Evolutionary conservation across 2,113 vertebrate species (phyloP).

Genomic region (Embiotoca jacksoni): DNA sequence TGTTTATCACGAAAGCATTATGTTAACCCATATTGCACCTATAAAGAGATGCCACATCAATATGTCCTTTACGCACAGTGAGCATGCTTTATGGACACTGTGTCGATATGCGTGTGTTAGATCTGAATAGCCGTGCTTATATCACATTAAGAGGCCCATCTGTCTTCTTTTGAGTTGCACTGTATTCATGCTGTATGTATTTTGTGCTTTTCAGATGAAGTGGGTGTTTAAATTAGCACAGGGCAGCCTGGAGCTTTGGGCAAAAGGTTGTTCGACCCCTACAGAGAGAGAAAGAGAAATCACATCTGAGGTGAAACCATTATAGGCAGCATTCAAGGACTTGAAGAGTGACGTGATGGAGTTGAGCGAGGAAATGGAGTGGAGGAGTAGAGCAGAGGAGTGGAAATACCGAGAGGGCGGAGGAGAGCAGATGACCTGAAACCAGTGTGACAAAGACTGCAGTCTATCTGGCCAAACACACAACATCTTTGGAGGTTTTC

Average conservation of each 20-base stretch:
- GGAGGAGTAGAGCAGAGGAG: slow-evolving; percentile 29
- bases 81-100: slow-evolving; percentile 35
- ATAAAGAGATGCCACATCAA: slow-evolving; percentile 44
- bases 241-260: slow-evolving; percentile 21
- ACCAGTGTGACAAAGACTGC: slow-evolving; percentile 18
- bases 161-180: slow-evolving; percentile 28
- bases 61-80: slow-evolving; percentile 24
- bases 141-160: slow-evolving; percentile 42
- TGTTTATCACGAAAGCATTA: slow-evolving; percentile 45
- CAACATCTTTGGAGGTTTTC: neutral
- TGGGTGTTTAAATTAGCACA: slow-evolving; percentile 41
- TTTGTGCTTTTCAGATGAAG: slow-evolving; percentile 25
- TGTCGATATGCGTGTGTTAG: slow-evolving; percentile 37
- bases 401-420: slow-evolving; percentile 28
- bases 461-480: neutral
- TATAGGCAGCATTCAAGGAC: slow-evolving; percentile 54
- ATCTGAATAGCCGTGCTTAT: slow-evolving; percentile 12
- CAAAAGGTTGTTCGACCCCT: slow-evolving; percentile 48
- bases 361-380: slow-evolving; percentile 39
- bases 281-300: slow-evolving; percentile 34
- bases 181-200: slow-evolving; percentile 22
- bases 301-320: slow-evolving; percentile 64
- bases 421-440: slow-evolving; percentile 54
- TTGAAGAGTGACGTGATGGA: slow-evolving; percentile 43
- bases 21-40: slow-evolving; percentile 37